These are phyloP conservation scores for Drosophila vallismaia DNA, from an alignment of 2,888 invertebrate species.

Conservation along the genomic window DNA sequence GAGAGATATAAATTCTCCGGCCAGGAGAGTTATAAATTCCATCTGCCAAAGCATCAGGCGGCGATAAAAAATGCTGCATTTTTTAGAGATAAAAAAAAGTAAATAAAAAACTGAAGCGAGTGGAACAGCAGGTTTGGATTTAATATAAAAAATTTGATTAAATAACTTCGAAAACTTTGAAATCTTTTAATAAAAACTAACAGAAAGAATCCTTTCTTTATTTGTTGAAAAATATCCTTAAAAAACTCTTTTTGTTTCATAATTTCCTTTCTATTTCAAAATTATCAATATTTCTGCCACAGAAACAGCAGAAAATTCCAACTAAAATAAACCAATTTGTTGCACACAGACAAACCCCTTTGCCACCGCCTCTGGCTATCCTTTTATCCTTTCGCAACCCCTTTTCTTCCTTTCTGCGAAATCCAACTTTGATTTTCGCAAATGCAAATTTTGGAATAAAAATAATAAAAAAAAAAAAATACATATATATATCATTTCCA, in stretches of 20 bases:
- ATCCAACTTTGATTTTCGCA: conserved; percentile 40
- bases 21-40: conserved; percentile 59
- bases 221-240: no score
- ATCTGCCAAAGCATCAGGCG: conserved; percentile 62
- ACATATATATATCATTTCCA: conserved; percentile 29
- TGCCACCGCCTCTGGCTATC: conserved; percentile 18
- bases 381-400: background rate
- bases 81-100: background rate
- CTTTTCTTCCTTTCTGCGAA: conserved; percentile 14
- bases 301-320: conserved; percentile 6
- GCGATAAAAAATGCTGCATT: conserved; percentile 18
- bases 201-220: no score
- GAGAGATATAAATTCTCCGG: conserved; percentile 21
- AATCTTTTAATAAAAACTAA: no score
- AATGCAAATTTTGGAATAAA: conserved; percentile 40
- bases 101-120: background rate
- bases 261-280: background rate
- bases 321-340: conserved; percentile 39
- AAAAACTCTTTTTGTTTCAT: conserved; percentile 1
- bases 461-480: conserved; percentile 6
- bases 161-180: background rate
- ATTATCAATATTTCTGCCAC: conserved; percentile 23
- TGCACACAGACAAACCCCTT: conserved; percentile 20
- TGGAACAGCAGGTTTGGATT: background rate
- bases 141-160: background rate